Base-by-base conservation (phyloP, 2,113 vertebrate species). In the Tychaedon coryphoeus region DNA sequence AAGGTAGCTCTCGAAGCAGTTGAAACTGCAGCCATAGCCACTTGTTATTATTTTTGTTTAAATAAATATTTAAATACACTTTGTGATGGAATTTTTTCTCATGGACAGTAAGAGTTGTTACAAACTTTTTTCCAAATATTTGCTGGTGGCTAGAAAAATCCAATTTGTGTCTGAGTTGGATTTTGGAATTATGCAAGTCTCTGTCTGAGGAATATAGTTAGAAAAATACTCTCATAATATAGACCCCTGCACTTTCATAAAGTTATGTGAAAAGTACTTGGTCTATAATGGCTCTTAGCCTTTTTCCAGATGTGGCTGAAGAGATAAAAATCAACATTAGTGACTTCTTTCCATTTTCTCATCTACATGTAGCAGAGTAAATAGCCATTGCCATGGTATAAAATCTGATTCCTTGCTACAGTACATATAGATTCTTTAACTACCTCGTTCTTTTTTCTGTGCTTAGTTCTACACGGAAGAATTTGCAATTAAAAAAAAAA, bases 161-260 rank as follows among this genome's bases (percentile, higher is more conserved):
- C 2, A n/a, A 47, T 64, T 62, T 11, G n/a, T 54, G 7, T 54
- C 8, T 42, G 31, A 88, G 51, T 38, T n/a, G 6, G 60, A 40
- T 72, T 89, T 72, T 72, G 22, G 26, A 75, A 19, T 79, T 56
- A 61, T n/a, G 5, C 12, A 58, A 31, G 8, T 50, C 13, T 69
- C 18, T 66, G 9, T 2, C 0, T 23, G 7, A 15, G 8, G 7
- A 58, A 72, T 62, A 73, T 1, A 23, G 2, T 20, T 15, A 33
- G 5, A 9, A 89, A 83, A 65, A 90, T n/a, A 58, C 12, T 88
- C 2, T 61, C 7, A 11, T 80, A 4, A 24, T 74, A 70, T 48
- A 57, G 19, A 45, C 45, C 9, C 9, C 6, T 57, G 33, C 10
- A 85, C 14, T 5, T 79, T 8, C 8, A 51, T 43, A 48, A 90